A percentile compares a stretch with the other conserved stretches of the same genome.
phyloP scores from a whole-genome alignment of 2,797 vertebrate species.

The Uromys caudimaculatus region DNA sequence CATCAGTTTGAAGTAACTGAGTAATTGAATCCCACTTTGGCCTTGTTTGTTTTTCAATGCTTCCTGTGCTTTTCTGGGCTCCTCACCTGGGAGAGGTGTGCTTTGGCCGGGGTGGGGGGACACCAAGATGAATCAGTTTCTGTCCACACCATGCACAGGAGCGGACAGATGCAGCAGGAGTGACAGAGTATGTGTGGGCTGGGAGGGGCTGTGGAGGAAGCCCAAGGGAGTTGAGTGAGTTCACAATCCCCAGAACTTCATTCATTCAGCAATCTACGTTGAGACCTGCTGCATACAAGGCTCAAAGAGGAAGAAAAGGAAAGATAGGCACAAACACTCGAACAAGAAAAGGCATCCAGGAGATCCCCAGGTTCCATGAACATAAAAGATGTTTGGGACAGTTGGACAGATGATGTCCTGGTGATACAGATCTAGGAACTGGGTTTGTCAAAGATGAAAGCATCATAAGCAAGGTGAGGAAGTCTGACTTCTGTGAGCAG shows the following conservation, averaged over 20 bases:
- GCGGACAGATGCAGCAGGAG: not conserved
- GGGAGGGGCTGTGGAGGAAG: not conserved
- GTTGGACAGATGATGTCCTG: not conserved
- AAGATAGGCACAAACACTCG: not conserved
- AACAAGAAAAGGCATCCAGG: not conserved
- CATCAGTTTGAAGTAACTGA: not conserved
- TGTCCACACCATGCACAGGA: accelerated
- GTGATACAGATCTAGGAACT: not conserved
- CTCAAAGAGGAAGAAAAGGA: not conserved
- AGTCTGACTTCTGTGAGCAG: not conserved
- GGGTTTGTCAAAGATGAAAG: not conserved
- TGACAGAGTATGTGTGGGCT: not conserved
- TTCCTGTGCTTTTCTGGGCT: not conserved
- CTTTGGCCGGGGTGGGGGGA: not conserved
- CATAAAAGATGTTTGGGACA: not conserved
- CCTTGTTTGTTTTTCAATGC: accelerated
- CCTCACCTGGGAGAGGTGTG: not conserved
- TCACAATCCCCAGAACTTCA: not conserved
- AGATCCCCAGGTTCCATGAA: not conserved
- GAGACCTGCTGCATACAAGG: not conserved
- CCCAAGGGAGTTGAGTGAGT: not conserved
- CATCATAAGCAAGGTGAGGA: not conserved
- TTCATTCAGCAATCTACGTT: not conserved
- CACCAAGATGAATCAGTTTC: not conserved
- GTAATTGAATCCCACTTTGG: not conserved